These are phyloP conservation scores for Dromius quadrimaculatus DNA, from an alignment of 2,888 invertebrate genomes.

Conservation along the genomic window DNA sequence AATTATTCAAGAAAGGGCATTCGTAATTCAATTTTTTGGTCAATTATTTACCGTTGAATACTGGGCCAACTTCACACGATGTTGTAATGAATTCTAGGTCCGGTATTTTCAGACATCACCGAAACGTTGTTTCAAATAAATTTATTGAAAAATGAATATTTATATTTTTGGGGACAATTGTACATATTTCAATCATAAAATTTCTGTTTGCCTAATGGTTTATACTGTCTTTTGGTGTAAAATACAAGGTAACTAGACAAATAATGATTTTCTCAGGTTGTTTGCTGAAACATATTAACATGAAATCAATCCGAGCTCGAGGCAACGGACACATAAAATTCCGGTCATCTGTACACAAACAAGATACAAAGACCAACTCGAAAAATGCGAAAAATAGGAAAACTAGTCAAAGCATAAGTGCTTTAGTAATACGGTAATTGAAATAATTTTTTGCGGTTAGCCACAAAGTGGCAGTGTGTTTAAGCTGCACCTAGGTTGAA, in stretches of 20 bases:
- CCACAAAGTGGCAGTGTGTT: slow-evolving; percentile 28
- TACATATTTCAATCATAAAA: no score
- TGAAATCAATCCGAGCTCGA: slow-evolving; percentile 1
- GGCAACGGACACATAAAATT: slow-evolving; percentile 12
- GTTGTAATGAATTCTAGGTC: no score
- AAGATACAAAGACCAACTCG: slow-evolving; percentile 19
- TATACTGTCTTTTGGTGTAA: neutral
- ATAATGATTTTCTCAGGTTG: slow-evolving; percentile 46
- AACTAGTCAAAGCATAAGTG: neutral
- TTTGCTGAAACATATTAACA: slow-evolving; percentile 9
- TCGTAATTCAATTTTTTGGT: no score
- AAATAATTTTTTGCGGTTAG: neutral
- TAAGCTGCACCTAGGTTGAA: slow-evolving; percentile 28
- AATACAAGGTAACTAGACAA: slow-evolving; percentile 34
- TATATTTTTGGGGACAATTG: no score
- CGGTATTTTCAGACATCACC: no score
- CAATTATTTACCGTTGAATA: no score
- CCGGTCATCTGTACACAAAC: slow-evolving; percentile 39
- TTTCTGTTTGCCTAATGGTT: neutral
- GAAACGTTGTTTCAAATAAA: no score
- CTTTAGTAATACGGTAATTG: slow-evolving; percentile 24
- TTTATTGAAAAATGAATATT: no score
- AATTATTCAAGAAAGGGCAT: no score
- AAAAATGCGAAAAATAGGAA: slow-evolving; percentile 4
- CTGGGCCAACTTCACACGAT: no score